Evolutionary conservation across 2,888 invertebrate species (phyloP).

Genomic region (Phyllotreta cruciferae): DNA sequence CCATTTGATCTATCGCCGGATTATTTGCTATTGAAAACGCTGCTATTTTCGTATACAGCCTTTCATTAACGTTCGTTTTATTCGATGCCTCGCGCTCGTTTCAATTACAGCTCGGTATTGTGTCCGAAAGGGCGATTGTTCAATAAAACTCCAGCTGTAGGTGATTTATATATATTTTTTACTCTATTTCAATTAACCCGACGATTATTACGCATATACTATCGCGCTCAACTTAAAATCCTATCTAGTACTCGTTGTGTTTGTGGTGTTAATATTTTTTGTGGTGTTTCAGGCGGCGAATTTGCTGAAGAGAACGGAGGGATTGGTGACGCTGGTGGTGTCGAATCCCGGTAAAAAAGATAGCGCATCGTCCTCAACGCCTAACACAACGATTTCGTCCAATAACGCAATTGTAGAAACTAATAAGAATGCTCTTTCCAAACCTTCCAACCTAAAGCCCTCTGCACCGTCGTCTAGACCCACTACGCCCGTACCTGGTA

Average conservation of each 20-base stretch:
- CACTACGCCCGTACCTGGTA: constrained; percentile 58
- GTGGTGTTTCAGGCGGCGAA: constrained; percentile 73
- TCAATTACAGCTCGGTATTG: too few relatives aligned
- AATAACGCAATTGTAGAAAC: constrained; percentile 36
- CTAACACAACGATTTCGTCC: constrained; percentile 31
- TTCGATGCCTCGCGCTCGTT: too few relatives aligned
- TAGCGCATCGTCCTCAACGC: constrained; percentile 49
- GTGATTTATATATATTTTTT: too few relatives aligned
- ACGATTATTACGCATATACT: too few relatives aligned
- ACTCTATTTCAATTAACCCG: too few relatives aligned
- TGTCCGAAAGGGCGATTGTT: too few relatives aligned
- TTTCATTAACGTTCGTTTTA: too few relatives aligned
- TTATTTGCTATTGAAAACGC: too few relatives aligned
- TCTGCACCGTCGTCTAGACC: constrained; percentile 54
- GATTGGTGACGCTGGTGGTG: constrained; percentile 81
- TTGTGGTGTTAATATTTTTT: background rate
- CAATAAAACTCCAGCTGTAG: too few relatives aligned
- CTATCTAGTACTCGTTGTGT: background rate
- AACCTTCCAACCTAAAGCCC: constrained; percentile 47
- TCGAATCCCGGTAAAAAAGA: constrained; percentile 83
- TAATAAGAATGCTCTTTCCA: constrained; percentile 40
- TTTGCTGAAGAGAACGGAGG: constrained; percentile 85
- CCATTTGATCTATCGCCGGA: too few relatives aligned
- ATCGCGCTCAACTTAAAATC: background rate
- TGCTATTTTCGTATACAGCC: too few relatives aligned